phyloP scores from a whole-genome alignment of 2,113 vertebrate genomes.

The Syngnathus typhle region DNA sequence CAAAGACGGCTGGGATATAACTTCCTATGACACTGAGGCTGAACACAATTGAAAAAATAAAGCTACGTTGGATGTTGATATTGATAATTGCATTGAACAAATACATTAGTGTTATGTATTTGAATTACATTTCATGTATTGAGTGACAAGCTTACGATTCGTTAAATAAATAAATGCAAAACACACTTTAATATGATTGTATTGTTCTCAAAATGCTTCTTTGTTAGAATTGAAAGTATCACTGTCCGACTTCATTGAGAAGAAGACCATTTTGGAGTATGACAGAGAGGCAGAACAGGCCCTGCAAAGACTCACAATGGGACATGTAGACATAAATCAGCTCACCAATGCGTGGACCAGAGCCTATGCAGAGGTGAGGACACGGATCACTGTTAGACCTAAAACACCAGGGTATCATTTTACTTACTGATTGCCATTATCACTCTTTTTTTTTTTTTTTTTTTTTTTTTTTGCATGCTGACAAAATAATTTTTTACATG shows the following conservation, averaged over 20 bases:
- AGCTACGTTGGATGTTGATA: too few relatives aligned
- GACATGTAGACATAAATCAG: conserved; percentile 78
- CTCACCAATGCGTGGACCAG: conserved; percentile 82
- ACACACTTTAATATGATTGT: background rate
- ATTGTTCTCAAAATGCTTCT: background rate
- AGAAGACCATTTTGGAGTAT: conserved; percentile 79
- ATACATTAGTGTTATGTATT: too few relatives aligned
- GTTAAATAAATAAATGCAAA: background rate
- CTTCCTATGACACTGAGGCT: too few relatives aligned
- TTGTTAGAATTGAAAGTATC: conserved; percentile 79
- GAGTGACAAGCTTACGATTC: background rate
- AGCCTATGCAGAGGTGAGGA: conserved; percentile 83
- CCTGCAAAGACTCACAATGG: conserved; percentile 77
- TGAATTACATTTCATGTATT: background rate
- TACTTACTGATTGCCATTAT: too few relatives aligned
- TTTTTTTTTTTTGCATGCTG: background rate
- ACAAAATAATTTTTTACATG: background rate
- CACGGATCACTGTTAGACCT: background rate
- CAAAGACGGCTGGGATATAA: too few relatives aligned
- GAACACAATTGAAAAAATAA: too few relatives aligned
- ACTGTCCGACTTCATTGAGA: conserved; percentile 78
- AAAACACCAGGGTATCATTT: background rate
- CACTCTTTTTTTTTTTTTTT: background rate
- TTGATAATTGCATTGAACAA: too few relatives aligned
- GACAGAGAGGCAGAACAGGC: conserved; percentile 81